Conservation (phyloP, 2,888 invertebrate genomes). For the Pseudoips prasinana region DNA sequence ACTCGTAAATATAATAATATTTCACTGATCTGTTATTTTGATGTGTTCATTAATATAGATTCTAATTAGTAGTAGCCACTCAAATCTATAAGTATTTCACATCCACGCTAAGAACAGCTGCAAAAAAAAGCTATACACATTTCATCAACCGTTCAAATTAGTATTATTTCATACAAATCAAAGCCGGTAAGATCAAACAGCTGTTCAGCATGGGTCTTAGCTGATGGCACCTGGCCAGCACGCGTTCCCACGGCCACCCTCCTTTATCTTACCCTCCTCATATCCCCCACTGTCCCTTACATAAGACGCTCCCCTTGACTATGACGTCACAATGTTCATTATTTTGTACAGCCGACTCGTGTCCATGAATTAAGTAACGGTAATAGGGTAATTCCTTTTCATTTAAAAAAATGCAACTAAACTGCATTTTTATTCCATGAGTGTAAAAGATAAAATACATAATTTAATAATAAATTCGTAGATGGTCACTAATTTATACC, state of each 20-base stretch:
- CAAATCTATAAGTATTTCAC: too few species aligned
- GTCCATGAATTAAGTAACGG: slow-evolving; percentile 46
- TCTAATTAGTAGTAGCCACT: too few species aligned
- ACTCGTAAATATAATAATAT: too few species aligned
- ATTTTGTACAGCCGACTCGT: slow-evolving; percentile 49
- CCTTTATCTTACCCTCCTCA: slow-evolving; percentile 34
- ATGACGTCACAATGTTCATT: slow-evolving; percentile 49
- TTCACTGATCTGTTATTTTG: too few species aligned
- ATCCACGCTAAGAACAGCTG: too few species aligned
- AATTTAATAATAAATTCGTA: too few species aligned
- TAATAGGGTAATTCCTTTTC: slow-evolving; percentile 4
- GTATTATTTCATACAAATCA: slow-evolving; percentile 20
- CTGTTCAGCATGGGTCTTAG: slow-evolving; percentile 53
- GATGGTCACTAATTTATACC: too few species aligned
- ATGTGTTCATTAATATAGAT: too few species aligned
- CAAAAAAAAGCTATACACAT: too few species aligned
- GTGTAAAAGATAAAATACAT: too few species aligned
- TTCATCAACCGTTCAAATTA: slow-evolving; percentile 1
- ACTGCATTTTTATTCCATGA: too few species aligned
- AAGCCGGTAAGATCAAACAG: slow-evolving; percentile 42
- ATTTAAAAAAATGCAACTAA: slow-evolving; percentile 1
- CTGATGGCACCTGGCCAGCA: slow-evolving; percentile 68
- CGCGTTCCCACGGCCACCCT: slow-evolving; percentile 75
- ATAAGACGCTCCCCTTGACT: slow-evolving; percentile 36
- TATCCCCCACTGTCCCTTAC: slow-evolving; percentile 34